Evolutionary conservation across 1,140 invertebrate species (phyloP).

Genomic region (Amyelois transitella): DNA sequence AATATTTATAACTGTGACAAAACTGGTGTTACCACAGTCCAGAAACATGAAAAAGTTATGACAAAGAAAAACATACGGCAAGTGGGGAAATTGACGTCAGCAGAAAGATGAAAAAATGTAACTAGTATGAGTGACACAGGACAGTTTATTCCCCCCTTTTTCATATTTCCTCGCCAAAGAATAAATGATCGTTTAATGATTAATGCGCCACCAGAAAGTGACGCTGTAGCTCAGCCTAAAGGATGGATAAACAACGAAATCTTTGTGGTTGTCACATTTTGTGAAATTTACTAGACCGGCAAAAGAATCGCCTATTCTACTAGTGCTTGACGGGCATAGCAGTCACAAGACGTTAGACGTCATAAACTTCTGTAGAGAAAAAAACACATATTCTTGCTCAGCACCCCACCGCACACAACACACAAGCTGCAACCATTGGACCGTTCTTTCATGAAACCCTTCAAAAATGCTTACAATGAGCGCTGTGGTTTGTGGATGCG

Average conservation of each 20-base stretch:
- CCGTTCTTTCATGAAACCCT: conserved; percentile 46
- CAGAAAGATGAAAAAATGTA: conserved; percentile 65
- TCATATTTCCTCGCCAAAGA: conserved; percentile 57
- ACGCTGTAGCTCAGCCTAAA: conserved; percentile 30
- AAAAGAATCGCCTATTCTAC: conserved; percentile 18
- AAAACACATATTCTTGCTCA: conserved; percentile 48
- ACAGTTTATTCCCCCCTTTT: conserved; percentile 54
- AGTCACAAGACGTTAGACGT: conserved; percentile 42
- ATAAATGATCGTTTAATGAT: conserved; percentile 42
- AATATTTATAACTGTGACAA: conserved; percentile 66
- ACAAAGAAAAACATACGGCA: conserved; percentile 17
- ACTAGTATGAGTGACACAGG: conserved; percentile 61
- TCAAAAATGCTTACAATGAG: conserved; percentile 44
- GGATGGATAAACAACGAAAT: conserved; percentile 43
- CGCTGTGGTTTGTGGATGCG: conserved; percentile 37
- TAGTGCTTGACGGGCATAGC: conserved; percentile 27
- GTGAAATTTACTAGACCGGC: conserved; percentile 15
- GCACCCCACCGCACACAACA: conserved; percentile 44
- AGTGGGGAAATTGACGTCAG: conserved; percentile 62
- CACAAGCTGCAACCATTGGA: conserved; percentile 34
- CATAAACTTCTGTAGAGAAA: conserved; percentile 37
- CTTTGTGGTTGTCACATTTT: conserved; percentile 45
- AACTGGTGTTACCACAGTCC: conserved; percentile 59
- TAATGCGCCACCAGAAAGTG: conserved; percentile 41
- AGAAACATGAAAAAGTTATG: conserved; percentile 49